Evolutionary conservation across 2,888 invertebrate species (phyloP).

Genomic region (Electrophaes corylata): DNA sequence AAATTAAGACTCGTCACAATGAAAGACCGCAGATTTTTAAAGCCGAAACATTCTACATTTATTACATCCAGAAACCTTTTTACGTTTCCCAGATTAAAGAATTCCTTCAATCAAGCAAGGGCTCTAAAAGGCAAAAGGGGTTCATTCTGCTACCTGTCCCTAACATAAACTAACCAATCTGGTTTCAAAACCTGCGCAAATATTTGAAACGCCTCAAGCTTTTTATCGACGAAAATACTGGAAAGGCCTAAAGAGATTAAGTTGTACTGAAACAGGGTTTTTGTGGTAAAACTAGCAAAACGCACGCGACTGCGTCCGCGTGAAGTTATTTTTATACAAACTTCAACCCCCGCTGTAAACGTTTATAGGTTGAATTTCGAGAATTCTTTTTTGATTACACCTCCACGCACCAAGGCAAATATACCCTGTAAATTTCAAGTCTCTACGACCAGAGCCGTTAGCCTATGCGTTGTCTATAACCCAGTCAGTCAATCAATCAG

Average conservation of each 20-base stretch:
- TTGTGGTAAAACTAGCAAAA: not conserved
- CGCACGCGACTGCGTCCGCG: too few relatives aligned
- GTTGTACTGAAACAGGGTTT: not conserved
- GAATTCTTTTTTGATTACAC: too few relatives aligned
- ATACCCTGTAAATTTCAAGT: too few relatives aligned
- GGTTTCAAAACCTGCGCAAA: not conserved
- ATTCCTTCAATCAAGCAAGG: conserved; percentile 4
- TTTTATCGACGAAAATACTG: not conserved
- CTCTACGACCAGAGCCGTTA: too few relatives aligned
- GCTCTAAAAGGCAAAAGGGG: not conserved
- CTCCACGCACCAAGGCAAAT: too few relatives aligned
- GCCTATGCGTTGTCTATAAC: too few relatives aligned
- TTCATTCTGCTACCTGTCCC: conserved; percentile 4
- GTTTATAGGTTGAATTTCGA: too few relatives aligned
- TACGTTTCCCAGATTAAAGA: not conserved
- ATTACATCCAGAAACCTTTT: not conserved
- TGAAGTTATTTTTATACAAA: too few relatives aligned
- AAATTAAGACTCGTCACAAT: not conserved
- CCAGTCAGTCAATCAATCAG: too few relatives aligned
- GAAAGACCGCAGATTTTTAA: not conserved
- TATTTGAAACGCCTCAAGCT: not conserved
- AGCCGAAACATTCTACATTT: not conserved
- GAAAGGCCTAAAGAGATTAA: not conserved
- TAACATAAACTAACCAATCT: conserved; percentile 4
- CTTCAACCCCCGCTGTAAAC: too few relatives aligned